Evolutionary conservation across 2,113 vertebrate species (phyloP), one percentile per base, ranked within the genome.

Genomic region (Monarcha castaneiventris): DNA sequence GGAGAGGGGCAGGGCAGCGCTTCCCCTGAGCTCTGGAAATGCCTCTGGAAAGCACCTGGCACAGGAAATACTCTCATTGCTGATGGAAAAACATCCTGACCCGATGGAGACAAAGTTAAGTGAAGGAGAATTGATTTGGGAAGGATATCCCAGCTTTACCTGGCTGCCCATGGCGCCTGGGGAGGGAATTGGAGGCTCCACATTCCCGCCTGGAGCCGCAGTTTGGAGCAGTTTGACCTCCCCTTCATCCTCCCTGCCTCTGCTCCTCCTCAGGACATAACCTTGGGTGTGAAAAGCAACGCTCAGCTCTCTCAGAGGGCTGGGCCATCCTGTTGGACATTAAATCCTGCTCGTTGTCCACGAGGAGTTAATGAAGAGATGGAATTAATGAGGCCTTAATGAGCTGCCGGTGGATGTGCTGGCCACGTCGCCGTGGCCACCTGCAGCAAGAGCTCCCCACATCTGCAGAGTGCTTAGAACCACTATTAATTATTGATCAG

Each of bases 101-200:
- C 62, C 46, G 8, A 6, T 0, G 7, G 75, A 61, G 82, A 63
- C 86, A 75, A 63, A 81, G 92, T 62, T 2, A 80, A 89, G 44
- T 11, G 77, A 51, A 92, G 76, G 89, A 67, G 73, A 75, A 97
- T 84, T 37, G 95, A 92, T 84, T 44, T 67, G 84, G 80, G 71
- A 82, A 75, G 2, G 74, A 44, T 5, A 55, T 63, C 85, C 33
- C 2, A 0, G 10, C 61, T 74, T 54, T 9, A 16, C 35, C 86
- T 51, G 80, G 48, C 26, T 30, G 8, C 51, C 6, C 4, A 13
- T 0, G 3, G 84, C 2, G 2, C 82, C 87, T 26, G 62, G 21
- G n/a, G 29, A 82, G 30, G 56, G 71, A 59, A 3, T 0, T 3
- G 1, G 48, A 23, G 46, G 55, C 43, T 68, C 74, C 51, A 3